Conservation (phyloP, 1,140 invertebrate species). For the Cecropterus lyciades region DNA sequence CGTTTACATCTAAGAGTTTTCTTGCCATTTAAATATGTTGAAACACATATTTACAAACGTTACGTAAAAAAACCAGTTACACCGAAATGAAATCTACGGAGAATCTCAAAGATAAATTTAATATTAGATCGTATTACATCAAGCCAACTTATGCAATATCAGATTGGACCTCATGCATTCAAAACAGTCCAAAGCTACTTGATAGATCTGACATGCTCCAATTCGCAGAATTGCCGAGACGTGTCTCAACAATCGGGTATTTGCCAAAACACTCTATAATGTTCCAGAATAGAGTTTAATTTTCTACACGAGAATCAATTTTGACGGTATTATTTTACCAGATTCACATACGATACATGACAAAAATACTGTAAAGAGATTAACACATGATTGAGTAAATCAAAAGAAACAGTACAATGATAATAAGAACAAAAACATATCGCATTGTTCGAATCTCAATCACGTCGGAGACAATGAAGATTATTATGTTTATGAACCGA, state of each 20-base stretch:
- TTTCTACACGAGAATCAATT: neutral
- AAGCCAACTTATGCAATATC: conserved; percentile 9
- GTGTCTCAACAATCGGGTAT: neutral
- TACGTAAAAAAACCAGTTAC: too few relatives aligned
- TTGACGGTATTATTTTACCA: neutral
- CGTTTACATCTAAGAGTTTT: neutral
- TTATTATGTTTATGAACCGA: conserved; percentile 26
- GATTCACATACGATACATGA: conserved; percentile 21
- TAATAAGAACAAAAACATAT: conserved; percentile 22
- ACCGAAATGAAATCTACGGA: neutral
- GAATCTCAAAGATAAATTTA: conserved; percentile 3
- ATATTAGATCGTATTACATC: conserved; percentile 7
- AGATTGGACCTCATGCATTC: conserved; percentile 9
- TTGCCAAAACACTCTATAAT: neutral
- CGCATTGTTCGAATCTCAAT: conserved; percentile 33
- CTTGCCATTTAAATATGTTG: conserved; percentile 6
- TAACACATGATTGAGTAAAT: conserved; percentile 5
- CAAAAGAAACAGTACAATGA: conserved; percentile 30
- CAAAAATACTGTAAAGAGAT: conserved; percentile 2
- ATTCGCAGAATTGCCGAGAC: conserved; percentile 15
- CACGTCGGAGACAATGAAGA: conserved; percentile 29
- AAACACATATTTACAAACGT: neutral
- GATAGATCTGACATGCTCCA: conserved; percentile 23
- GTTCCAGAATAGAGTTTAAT: neutral
- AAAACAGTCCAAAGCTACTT: conserved; percentile 19